These are phyloP conservation scores for Vesta saturnalis DNA, from an alignment of 2,888 invertebrate species.

Conservation along the genomic window DNA sequence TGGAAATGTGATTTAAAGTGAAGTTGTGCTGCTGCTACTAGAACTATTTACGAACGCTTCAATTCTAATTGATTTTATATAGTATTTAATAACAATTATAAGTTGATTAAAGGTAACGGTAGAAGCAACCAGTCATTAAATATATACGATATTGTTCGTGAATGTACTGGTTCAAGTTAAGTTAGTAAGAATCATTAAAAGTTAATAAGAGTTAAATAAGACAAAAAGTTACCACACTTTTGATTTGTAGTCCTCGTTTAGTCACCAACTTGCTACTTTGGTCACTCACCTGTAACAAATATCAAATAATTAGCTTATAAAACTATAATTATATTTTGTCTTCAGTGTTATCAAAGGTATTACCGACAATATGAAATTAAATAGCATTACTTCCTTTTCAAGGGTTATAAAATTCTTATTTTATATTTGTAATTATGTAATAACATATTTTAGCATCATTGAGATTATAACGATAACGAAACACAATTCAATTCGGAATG, in stretches of 20 bases:
- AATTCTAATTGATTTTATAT: conserved; percentile 14
- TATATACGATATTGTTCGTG: background rate
- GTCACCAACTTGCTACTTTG: conserved; percentile 28
- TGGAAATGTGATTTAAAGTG: too few relatives aligned
- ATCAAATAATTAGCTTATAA: conserved; percentile 42
- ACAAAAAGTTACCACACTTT: conserved; percentile 22
- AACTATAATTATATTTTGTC: conserved; percentile 40
- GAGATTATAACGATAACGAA: too few relatives aligned
- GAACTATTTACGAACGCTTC: too few relatives aligned
- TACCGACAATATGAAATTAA: conserved; percentile 9
- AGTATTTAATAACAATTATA: conserved; percentile 18
- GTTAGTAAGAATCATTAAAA: background rate
- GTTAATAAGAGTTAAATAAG: background rate
- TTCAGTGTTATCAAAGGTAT: conserved; percentile 21
- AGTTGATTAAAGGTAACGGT: conserved; percentile 14
- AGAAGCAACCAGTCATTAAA: background rate
- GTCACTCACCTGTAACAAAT: conserved; percentile 44
- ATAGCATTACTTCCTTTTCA: conserved; percentile 19
- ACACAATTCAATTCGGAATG: too few relatives aligned
- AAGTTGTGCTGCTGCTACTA: too few relatives aligned
- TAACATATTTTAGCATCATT: too few relatives aligned
- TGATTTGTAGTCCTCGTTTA: conserved; percentile 30
- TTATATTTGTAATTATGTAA: conserved; percentile 7
- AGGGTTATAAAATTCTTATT: conserved; percentile 4
- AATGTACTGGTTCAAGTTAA: background rate